A percentile compares a stretch with the other conserved stretches of the same genome.
Evolutionary conservation across 2,113 vertebrate species (phyloP).

Genomic region (Aldabrachelys gigantea): DNA sequence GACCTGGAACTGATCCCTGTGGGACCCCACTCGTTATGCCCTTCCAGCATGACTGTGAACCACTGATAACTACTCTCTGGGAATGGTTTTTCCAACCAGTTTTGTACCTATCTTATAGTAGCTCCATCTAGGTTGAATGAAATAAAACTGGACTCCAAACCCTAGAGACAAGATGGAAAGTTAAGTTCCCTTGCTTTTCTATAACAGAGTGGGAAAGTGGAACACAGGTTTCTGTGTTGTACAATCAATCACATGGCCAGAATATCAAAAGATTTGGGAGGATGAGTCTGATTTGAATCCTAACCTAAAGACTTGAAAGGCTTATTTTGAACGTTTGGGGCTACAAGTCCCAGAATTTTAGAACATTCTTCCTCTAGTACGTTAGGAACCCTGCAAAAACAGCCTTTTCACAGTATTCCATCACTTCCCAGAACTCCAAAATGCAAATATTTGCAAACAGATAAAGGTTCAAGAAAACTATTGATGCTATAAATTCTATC

Average conservation of each 20-base stretch:
- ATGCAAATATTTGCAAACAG: neutral
- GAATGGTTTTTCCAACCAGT: no score
- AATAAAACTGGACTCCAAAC: neutral
- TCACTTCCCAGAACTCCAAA: neutral
- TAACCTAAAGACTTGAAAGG: neutral
- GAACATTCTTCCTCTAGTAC: accelerated
- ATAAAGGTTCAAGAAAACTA: neutral
- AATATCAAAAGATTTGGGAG: neutral
- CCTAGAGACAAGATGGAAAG: neutral
- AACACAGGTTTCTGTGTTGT: neutral
- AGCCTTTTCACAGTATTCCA: neutral
- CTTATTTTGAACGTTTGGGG: accelerated
- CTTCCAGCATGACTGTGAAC: no score
- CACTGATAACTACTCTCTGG: no score
- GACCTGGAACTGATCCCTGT: no score
- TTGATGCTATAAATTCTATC: accelerated
- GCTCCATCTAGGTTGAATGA: neutral
- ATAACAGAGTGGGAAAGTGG: accelerated
- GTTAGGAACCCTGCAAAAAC: neutral
- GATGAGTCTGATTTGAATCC: neutral
- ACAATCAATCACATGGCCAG: accelerated
- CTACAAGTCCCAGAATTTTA: neutral
- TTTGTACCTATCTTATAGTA: no score
- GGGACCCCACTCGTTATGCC: no score
- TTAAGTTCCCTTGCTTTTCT: accelerated